These are phyloP conservation scores for Hoplias malabaricus DNA, from an alignment of 2,113 vertebrate genomes.

Conservation along the genomic window DNA sequence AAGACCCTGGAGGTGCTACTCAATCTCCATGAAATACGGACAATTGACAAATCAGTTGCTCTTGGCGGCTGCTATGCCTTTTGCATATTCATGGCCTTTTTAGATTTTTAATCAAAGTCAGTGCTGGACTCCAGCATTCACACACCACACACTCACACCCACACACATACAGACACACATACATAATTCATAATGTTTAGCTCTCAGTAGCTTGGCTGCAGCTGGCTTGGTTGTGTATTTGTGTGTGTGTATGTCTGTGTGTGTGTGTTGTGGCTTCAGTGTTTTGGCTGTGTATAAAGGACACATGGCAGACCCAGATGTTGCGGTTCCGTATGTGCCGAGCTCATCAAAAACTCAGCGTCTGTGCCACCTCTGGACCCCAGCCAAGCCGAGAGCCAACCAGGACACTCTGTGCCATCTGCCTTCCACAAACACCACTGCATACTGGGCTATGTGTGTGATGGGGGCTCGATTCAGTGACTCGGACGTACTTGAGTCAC, in stretches of 20 bases:
- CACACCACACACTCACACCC: conserved; percentile 22
- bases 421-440: conserved; percentile 68
- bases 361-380: conserved; percentile 70
- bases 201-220: conserved; percentile 68
- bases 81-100: conserved; percentile 84
- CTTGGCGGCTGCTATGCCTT: conserved; percentile 64
- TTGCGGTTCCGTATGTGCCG: conserved; percentile 78
- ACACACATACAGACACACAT: conserved; percentile 56
- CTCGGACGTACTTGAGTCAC: too few species aligned
- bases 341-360: conserved; percentile 79
- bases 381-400: conserved; percentile 60
- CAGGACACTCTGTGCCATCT: conserved; percentile 74
- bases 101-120: conserved; percentile 87
- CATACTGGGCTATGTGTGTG: conserved; percentile 63
- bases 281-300: conserved; percentile 73
- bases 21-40: conserved; percentile 80
- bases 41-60: conserved; percentile 86
- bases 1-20: conserved; percentile 78
- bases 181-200: conserved; percentile 81
- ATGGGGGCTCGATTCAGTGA: too few species aligned
- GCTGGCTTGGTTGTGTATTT: conserved; percentile 56
- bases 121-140: conserved; percentile 67
- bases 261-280: conserved; percentile 65
- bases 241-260: conserved; percentile 50
- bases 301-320: conserved; percentile 91